These are phyloP conservation scores for Empidonax traillii DNA, from an alignment of 2,113 vertebrate species.

Conservation along the genomic window DNA sequence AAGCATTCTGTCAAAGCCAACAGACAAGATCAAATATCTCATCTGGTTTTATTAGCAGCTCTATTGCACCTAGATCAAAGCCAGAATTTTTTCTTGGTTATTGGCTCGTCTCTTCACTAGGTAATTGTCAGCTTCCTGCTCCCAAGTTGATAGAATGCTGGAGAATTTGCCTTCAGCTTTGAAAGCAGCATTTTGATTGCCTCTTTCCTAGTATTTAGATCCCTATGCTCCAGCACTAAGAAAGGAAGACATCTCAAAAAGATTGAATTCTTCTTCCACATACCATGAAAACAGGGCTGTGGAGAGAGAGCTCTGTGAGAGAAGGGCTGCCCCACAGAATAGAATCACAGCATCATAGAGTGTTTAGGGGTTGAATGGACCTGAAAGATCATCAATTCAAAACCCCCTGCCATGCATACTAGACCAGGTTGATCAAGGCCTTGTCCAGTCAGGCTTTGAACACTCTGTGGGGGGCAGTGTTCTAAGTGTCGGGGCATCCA, in stretches of 20 bases:
- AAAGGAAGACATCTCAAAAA: background rate
- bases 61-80: background rate
- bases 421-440: background rate
- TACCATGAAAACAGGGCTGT: background rate
- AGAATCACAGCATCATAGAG: background rate
- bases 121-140: background rate
- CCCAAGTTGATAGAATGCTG: fast-evolving
- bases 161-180: background rate
- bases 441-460: background rate
- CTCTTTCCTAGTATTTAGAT: background rate
- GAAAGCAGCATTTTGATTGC: background rate
- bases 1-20: background rate
- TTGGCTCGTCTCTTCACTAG: background rate
- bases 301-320: background rate
- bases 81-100: background rate
- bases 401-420: background rate
- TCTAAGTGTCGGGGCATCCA: background rate
- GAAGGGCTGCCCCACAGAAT: background rate
- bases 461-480: too few relatives aligned
- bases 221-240: background rate
- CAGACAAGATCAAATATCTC: background rate
- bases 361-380: background rate
- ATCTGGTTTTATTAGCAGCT: background rate
- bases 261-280: background rate
- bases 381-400: background rate